Percentiles rank a stretch among this genome's conserved stretches.
Evolutionary conservation across 2,888 invertebrate genomes (phyloP).

Genomic region (Anoncus sp.): DNA sequence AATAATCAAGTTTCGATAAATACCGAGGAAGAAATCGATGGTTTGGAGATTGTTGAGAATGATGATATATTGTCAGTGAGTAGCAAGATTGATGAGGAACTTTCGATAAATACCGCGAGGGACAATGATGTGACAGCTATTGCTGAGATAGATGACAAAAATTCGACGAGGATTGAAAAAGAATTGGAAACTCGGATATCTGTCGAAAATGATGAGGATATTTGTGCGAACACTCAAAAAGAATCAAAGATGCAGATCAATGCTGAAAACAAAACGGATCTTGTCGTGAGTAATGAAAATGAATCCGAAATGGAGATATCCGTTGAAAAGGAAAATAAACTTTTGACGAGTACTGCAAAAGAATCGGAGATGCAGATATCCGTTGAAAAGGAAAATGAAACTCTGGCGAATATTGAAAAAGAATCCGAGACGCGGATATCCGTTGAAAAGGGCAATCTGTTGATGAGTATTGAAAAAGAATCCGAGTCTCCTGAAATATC

Average conservation of each 20-base stretch:
- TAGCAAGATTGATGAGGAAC: neutral
- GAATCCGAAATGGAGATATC: neutral
- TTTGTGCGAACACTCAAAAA: neutral
- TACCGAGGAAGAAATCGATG: neutral
- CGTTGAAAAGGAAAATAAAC: conserved; percentile 3
- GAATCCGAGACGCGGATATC: too few species aligned
- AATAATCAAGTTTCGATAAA: neutral
- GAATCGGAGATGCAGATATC: neutral
- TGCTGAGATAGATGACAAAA: neutral
- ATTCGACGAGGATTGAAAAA: neutral
- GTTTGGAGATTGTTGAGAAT: neutral
- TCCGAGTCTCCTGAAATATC: too few species aligned
- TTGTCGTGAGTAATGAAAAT: neutral
- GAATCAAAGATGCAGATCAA: neutral
- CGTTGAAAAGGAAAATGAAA: neutral
- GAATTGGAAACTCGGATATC: neutral
- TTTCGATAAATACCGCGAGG: neutral
- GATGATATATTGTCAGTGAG: neutral
- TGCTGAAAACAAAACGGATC: too few species aligned
- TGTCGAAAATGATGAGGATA: neutral
- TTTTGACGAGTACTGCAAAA: neutral
- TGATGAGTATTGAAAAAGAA: neutral
- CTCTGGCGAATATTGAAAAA: neutral
- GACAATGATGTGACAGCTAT: neutral
- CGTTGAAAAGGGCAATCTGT: neutral